Evolutionary conservation across 2,113 vertebrate genomes (phyloP).

Genomic region (Agapornis roseicollis): DNA sequence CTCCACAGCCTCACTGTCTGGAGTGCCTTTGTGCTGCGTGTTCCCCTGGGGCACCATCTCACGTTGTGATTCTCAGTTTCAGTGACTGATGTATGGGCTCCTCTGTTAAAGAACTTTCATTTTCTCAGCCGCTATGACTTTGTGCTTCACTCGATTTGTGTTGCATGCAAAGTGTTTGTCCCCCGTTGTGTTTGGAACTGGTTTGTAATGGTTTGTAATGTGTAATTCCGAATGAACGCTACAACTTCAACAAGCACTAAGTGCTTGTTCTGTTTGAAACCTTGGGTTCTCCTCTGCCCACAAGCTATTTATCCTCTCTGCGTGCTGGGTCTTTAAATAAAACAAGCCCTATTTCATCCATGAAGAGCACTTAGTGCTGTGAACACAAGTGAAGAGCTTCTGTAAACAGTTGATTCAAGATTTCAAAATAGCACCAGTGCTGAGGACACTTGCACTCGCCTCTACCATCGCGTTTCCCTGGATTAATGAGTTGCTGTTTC

Average conservation of each 20-base stretch:
- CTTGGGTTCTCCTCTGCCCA: neutral
- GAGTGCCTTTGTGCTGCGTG: slow-evolving; percentile 61
- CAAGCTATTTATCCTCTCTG: neutral
- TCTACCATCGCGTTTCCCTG: neutral
- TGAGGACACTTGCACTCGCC: slow-evolving; percentile 9
- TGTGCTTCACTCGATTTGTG: slow-evolving; percentile 33
- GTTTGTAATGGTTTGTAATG: slow-evolving; percentile 6
- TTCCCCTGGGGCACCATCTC: slow-evolving; percentile 50
- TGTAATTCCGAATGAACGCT: slow-evolving; percentile 4
- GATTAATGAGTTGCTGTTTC: slow-evolving; percentile 33
- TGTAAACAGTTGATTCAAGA: slow-evolving; percentile 51
- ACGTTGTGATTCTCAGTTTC: slow-evolving; percentile 53
- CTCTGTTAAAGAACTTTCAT: slow-evolving; percentile 63
- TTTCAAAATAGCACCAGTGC: slow-evolving; percentile 42
- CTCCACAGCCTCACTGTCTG: slow-evolving; percentile 25
- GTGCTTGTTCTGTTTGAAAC: slow-evolving; percentile 8
- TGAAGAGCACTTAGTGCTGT: slow-evolving; percentile 39
- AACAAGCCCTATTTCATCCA: neutral
- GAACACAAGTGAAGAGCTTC: slow-evolving; percentile 58
- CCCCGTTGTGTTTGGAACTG: slow-evolving; percentile 15
- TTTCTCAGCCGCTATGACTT: slow-evolving; percentile 48
- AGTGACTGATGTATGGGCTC: slow-evolving; percentile 60
- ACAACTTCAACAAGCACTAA: neutral
- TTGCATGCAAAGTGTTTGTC: neutral
- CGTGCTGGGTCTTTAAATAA: neutral